Base-by-base conservation (phyloP, 2,797 vertebrate genomes). In the Poeciliopsis gracilis region DNA sequence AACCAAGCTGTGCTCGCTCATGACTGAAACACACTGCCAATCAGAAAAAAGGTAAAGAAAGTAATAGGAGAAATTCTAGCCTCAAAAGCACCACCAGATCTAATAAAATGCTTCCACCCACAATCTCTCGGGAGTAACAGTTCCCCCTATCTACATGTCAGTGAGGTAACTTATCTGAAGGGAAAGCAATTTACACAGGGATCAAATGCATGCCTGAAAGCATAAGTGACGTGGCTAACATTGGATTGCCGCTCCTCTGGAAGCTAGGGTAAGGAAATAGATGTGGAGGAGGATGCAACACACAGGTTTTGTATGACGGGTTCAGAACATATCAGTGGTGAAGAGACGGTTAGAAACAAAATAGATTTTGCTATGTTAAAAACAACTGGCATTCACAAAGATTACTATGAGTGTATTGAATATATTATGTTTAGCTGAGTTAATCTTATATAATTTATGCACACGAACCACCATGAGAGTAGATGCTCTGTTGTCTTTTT, bases 161-260 rank as follows among this genome's bases (percentile, higher is more conserved):
- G 92, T 28, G 87, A 87, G 90, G 91, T 91, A 94, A 94, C 91
- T 91, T 92, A 93, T 93, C 93, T 91, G 89, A 91, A 88, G 86
- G 85, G 89, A 90, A 93, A 91, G 93, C 92, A 93, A 95, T 93
- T 94, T 94, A 93, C 90, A 89, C 93, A 92, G 88, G 93, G 90
- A 94, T 94, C 92, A 94, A 93, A 93, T 91, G 87, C 89, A 92
- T 73, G 87, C 89, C 91, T 93, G 89, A 92, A 92, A 93, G 90
- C 91, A 89, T 82, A 90, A 92, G 92, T 90, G 92, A 90, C 90
- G 80, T 81, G 84, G 88, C 78, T 77, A 90, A 92, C 89, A 88
- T 87, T 77, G 86, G 84, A 87, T 88, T 90, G 86, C 85, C 12
- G 77, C 86, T 89, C 84, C 43, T 88, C 81, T 84, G 82, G 82